Percentiles rank a stretch among this genome's conserved stretches.
phyloP scores from a whole-genome alignment of 2,797 vertebrate genomes.

The Lepus townsendii region DNA sequence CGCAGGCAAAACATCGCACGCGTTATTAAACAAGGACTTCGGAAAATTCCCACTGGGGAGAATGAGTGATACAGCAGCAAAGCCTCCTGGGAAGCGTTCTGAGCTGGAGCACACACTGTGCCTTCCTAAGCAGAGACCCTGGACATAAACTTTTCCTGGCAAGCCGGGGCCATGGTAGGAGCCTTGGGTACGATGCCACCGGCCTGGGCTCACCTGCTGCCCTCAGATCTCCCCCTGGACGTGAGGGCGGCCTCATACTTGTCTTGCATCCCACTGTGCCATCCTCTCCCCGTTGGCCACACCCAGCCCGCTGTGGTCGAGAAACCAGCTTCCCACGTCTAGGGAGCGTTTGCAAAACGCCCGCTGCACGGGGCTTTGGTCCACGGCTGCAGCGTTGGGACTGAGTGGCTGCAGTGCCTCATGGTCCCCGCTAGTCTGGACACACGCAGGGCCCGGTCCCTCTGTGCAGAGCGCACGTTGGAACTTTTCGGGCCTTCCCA shows the following conservation, averaged over 20 bases:
- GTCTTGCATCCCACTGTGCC: background rate
- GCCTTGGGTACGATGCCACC: accelerated
- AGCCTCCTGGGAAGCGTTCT: background rate
- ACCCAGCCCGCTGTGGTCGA: background rate
- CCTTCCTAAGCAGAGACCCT: background rate
- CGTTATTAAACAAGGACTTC: background rate
- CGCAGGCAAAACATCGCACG: too few species aligned
- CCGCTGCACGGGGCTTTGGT: accelerated
- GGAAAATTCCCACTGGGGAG: background rate
- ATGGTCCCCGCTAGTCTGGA: too few species aligned
- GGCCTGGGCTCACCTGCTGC: background rate
- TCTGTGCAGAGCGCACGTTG: background rate
- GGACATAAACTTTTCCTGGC: background rate
- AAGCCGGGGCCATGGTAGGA: background rate
- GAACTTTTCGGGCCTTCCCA: background rate
- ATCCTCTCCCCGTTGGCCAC: too few species aligned
- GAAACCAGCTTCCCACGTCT: background rate
- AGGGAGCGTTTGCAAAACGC: background rate
- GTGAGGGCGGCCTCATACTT: accelerated
- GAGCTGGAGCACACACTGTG: accelerated
- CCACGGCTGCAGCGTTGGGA: too few species aligned
- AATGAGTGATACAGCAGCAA: background rate
- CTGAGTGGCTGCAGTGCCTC: background rate
- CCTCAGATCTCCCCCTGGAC: background rate
- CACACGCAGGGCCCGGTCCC: background rate